phyloP scores from a whole-genome alignment of 1,140 invertebrate genomes.

The Cotesia typhae region DNA sequence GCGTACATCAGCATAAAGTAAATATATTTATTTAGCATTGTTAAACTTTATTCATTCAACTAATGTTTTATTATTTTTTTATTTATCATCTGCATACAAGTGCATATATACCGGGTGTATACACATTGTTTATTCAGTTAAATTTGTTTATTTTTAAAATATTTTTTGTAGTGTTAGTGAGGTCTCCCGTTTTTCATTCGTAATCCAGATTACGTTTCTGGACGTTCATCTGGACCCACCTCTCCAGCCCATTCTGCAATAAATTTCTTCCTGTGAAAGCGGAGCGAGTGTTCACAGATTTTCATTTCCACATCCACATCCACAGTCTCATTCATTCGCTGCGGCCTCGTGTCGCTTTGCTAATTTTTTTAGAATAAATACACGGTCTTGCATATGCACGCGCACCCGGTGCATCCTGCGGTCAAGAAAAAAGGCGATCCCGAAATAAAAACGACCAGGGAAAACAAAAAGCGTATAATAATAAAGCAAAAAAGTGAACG shows the following conservation, averaged over 20 bases:
- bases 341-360: slow-evolving; percentile 18
- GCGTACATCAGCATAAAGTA: too few species aligned
- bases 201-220: slow-evolving; percentile 39
- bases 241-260: slow-evolving; percentile 34
- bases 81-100: not conserved
- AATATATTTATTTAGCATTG: too few species aligned
- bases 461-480: slow-evolving; percentile 14
- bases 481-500: slow-evolving; percentile 15
- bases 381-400: slow-evolving; percentile 20
- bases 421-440: slow-evolving; percentile 7
- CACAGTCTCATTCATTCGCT: not conserved
- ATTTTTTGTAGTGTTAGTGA: slow-evolving; percentile 5
- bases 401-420: slow-evolving; percentile 30
- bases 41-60: too few species aligned
- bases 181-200: slow-evolving; percentile 26
- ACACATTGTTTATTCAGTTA: not conserved
- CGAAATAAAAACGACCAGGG: not conserved
- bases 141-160: slow-evolving; percentile 12
- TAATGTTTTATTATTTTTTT: not conserved
- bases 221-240: slow-evolving; percentile 32
- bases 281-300: slow-evolving; percentile 32
- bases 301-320: slow-evolving; percentile 5
- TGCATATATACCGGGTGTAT: not conserved
- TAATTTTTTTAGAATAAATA: slow-evolving; percentile 37
- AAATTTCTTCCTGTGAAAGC: slow-evolving; percentile 37